phyloP scores from a whole-genome alignment of 2,888 invertebrate species.

The Pandemis cinnamomeana region DNA sequence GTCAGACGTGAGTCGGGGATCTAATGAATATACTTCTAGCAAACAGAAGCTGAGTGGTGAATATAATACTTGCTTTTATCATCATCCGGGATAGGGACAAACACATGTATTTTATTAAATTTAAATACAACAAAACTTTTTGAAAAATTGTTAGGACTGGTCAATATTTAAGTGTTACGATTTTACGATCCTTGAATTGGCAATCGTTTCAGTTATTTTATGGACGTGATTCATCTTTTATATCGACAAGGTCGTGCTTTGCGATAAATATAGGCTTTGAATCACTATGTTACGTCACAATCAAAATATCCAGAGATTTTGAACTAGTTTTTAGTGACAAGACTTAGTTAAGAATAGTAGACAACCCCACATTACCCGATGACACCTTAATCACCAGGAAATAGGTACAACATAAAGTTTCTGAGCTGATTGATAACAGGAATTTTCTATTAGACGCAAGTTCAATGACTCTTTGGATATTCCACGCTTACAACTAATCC shows the following conservation, averaged over 20 bases:
- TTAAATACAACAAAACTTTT: neutral
- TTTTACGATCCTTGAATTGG: neutral
- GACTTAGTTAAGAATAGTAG: too few relatives aligned
- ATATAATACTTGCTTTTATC: neutral
- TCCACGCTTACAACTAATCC: neutral
- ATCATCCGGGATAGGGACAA: neutral
- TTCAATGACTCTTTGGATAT: neutral
- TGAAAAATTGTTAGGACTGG: neutral
- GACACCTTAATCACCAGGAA: neutral
- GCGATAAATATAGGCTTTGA: neutral
- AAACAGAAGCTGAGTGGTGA: neutral
- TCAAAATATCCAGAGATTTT: too few relatives aligned
- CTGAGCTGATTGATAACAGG: neutral
- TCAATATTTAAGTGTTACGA: neutral
- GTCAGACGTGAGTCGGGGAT: slow-evolving; percentile 8
- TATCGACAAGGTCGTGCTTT: neutral
- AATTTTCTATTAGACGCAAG: neutral
- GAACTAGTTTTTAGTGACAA: too few relatives aligned
- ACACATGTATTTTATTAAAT: neutral
- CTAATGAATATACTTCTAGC: slow-evolving; percentile 20
- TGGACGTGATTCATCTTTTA: neutral
- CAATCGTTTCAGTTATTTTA: neutral
- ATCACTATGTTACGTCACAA: neutral
- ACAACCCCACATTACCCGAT: neutral
- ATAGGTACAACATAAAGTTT: neutral